Conservation (phyloP, 2,113 vertebrate genomes). For the Clarias batrachus region DNA sequence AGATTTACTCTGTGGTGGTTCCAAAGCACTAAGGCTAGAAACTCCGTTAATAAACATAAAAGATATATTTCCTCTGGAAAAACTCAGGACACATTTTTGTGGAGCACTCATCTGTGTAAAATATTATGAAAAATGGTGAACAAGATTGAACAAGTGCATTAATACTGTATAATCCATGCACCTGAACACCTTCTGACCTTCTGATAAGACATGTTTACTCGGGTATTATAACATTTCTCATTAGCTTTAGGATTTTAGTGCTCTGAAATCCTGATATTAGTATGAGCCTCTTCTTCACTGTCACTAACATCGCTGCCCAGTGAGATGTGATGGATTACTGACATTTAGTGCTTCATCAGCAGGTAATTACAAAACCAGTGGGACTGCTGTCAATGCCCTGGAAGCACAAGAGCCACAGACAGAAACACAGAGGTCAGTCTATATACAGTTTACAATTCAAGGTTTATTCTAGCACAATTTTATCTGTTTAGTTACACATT, state of each 20-base stretch:
- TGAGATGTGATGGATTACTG: conserved; percentile 41
- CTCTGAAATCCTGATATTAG: conserved; percentile 1
- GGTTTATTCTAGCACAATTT: not conserved
- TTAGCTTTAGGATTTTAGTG: not conserved
- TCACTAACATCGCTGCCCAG: conserved; percentile 31
- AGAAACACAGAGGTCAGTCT: conserved; percentile 61
- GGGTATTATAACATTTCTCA: not conserved
- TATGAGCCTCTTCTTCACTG: not conserved
- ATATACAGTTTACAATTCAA: not conserved
- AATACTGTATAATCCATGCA: not conserved
- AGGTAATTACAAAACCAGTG: conserved; percentile 50
- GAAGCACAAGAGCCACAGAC: conserved; percentile 42
- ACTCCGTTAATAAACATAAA: not conserved
- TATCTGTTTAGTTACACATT: not conserved
- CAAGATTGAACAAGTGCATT: not conserved
- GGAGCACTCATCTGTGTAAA: not conserved
- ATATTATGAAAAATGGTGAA: not conserved
- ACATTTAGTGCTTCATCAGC: conserved; percentile 52
- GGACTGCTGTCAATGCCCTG: conserved; percentile 32
- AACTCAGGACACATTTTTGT: not conserved
- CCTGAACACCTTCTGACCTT: not conserved
- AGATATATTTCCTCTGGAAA: not conserved
- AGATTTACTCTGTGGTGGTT: not conserved
- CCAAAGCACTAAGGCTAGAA: not conserved
- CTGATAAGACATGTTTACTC: not conserved